Conservation (phyloP, 1,140 invertebrate genomes). For the Monomorium pharaonis region DNA sequence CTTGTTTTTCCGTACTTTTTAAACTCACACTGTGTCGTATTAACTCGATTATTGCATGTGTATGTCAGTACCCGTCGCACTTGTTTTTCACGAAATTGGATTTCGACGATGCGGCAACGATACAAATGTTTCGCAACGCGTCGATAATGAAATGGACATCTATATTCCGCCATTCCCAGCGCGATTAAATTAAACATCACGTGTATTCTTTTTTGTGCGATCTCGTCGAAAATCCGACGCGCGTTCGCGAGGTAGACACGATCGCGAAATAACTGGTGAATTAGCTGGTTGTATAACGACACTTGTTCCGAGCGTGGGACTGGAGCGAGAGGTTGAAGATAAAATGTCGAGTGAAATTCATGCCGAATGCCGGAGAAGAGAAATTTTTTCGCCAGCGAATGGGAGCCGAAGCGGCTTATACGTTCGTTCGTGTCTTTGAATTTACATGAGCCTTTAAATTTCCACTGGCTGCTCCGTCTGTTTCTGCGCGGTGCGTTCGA, state of each 20-base stretch:
- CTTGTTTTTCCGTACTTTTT: not conserved
- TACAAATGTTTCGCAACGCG: slow-evolving; percentile 3
- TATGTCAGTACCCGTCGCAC: not conserved
- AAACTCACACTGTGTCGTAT: not conserved
- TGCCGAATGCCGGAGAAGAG: not conserved
- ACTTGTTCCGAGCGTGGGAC: not conserved
- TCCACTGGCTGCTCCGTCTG: slow-evolving; percentile 37
- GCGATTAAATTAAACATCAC: slow-evolving; percentile 44
- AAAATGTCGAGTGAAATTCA: slow-evolving; percentile 19
- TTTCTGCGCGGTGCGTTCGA: slow-evolving; percentile 21
- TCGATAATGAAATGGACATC: slow-evolving; percentile 43
- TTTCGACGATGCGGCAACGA: not conserved
- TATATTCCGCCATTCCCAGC: not conserved
- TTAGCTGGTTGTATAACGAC: slow-evolving; percentile 1
- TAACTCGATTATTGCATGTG: not conserved
- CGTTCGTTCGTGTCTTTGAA: slow-evolving; percentile 47
- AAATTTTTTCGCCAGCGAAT: slow-evolving; percentile 18
- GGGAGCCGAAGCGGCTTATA: slow-evolving; percentile 16
- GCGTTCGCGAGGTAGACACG: not conserved
- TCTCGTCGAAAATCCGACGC: slow-evolving; percentile 12
- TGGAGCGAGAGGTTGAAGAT: not conserved
- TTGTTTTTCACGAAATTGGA: slow-evolving; percentile 51
- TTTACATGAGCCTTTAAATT: slow-evolving; percentile 63
- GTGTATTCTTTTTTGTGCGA: not conserved
- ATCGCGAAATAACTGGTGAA: slow-evolving; percentile 16